Evolutionary conservation across 2,797 vertebrate species (phyloP), one percentile per base, ranked within the genome.

Genomic region (Paedocypris micromegethes): DNA sequence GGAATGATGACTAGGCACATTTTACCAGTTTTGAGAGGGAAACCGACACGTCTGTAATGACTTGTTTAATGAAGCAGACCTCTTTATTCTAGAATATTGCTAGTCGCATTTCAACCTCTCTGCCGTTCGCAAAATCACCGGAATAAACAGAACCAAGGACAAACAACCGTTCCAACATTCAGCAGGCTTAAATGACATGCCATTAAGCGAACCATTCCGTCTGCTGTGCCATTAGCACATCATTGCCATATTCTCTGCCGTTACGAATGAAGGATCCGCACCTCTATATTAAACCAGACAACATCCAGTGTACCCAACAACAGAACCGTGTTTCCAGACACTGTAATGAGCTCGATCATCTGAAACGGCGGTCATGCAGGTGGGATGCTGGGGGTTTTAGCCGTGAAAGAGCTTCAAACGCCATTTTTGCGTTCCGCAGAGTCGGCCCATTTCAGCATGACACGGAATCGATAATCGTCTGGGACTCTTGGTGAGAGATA

Each of bases 1-100:
- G 63, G 58, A 58, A 71, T 71, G 68, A 67, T 71, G 62, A 63
- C 54, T 58, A 2, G 54, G 64, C 58, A 63, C 53, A 70, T 70
- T 75, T 67, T 62, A 48, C 53, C 40, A 4, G 9, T 50, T 51
- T 5, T 4, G 7, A 52, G 43, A 71, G 41, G 42, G 42, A 71
- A 75, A 66, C 60, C 64, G 68, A 66, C 73, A 71, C 44, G 48
- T 63, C 64, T 67, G 73, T 75, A 75, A 75, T 71, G 63, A 75
- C 54, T 51, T 70, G 58, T 75, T 54, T 67, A 67, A 63, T 67
- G 58, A 71, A 71, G 50, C 64, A 62, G 63, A 62, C 68, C 57
- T 74, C 52, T 62, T 56, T 66, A 63, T 41, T 63, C 50, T 5
- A 50, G 47, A 70, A 64, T 64, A 70, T 70, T 70, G 57, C 67